Base-by-base conservation (phyloP, 2,797 vertebrate genomes). In the Pelobates cultripes region DNA sequence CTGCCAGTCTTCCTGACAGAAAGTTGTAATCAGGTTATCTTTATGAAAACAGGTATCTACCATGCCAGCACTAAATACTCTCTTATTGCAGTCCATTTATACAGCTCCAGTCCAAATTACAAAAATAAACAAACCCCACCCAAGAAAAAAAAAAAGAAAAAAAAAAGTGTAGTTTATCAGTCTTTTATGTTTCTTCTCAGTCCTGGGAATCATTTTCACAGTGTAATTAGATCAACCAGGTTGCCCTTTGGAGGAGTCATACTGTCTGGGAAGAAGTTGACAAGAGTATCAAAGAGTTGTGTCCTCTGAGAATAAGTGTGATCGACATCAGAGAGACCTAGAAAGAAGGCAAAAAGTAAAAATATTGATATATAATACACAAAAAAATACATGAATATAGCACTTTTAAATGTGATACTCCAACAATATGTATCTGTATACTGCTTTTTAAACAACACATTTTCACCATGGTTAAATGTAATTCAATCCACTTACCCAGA, bases 181-280 rank as follows among this genome's bases (percentile, higher is more conserved):
- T 84, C 79, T 89, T 86, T 83, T 86, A 86, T 88, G 86, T 85
- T 83, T 83, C 83, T 68, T 0, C 44, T 61, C 0, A 77, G 82
- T 64, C 87, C 85, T 88, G 75, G 64, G 77, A 79, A 64, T 64
- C 87, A 6, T 41, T 8, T 41, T 94, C 94, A 99, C 91, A 99
- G 96, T 2, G 96, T 98, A 91, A 99, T 99, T 89, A 99, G 97
- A 92, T 99, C 98, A 1, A 99, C 98, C 88, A 99, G 90, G 92
- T 99, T 99, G 92, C 98, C 98, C 89, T 99, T 99, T 14, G 98
- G 98, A 15, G 98, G 98, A 61, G 98, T 99, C 98, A 99, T 99
- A 94, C 94, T 99, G 94, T 99, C 98, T 0, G 98, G 98, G 88
- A 99, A 99, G 94, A 99, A 99, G 92, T 98, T 98, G 88, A 99